Conservation (phyloP, 1,140 invertebrate species). For the Brachystomella parvula region DNA sequence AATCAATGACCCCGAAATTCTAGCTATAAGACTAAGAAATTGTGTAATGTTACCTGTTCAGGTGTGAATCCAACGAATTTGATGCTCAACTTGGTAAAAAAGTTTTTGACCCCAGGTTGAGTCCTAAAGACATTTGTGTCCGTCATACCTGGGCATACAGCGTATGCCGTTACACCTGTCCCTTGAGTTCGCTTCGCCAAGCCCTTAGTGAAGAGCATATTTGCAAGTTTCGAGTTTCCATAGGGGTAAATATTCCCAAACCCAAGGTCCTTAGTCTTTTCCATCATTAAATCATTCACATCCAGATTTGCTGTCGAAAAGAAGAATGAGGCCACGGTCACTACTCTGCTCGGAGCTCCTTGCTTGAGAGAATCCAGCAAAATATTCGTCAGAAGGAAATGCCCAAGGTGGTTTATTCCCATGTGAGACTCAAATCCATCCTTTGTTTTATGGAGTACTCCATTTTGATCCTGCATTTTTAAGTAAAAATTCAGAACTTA, state of each 20-base stretch:
- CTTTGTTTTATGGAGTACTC: not conserved
- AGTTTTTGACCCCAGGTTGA: conserved; percentile 36
- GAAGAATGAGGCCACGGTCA: conserved; percentile 12
- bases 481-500: not conserved
- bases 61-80: conserved; percentile 44
- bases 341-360: conserved; percentile 55
- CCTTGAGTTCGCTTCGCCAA: conserved; percentile 41
- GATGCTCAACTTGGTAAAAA: conserved; percentile 22
- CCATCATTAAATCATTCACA: conserved; percentile 45
- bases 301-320: conserved; percentile 28
- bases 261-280: conserved; percentile 27
- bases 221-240: conserved; percentile 44
- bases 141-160: conserved; percentile 49
- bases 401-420: conserved; percentile 48
- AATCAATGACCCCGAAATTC: not conserved
- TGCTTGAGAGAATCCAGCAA: conserved; percentile 65
- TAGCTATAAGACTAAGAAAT: not conserved
- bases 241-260: conserved; percentile 43
- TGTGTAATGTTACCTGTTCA: not conserved
- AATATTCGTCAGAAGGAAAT: conserved; percentile 79
- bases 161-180: conserved; percentile 45
- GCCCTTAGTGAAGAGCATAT: conserved; percentile 41
- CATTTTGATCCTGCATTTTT: conserved; percentile 4
- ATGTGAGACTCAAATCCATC: conserved; percentile 6
- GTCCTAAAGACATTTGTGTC: conserved; percentile 47